phyloP scores from a whole-genome alignment of 2,113 vertebrate genomes.

The Gallinago undulata region DNA sequence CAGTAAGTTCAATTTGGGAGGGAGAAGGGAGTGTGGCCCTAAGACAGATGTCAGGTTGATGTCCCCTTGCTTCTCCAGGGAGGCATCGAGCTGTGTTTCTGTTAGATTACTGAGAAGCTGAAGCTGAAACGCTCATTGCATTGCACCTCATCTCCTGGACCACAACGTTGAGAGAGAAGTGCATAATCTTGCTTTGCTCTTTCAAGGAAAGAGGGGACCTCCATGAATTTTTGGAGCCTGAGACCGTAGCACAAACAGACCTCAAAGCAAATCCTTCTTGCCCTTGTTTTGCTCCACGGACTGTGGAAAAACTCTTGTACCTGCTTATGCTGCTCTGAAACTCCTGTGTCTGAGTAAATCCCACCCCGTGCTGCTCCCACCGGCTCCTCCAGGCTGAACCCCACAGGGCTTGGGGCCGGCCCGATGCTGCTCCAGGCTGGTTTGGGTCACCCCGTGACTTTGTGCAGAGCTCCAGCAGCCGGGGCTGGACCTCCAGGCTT shows the following conservation, averaged over 20 bases:
- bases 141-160: not conserved
- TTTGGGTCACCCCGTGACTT: not conserved
- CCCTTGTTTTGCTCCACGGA: not conserved
- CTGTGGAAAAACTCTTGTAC: not conserved
- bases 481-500: not conserved
- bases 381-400: not conserved
- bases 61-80: not conserved
- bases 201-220: not conserved
- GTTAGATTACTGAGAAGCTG: not conserved
- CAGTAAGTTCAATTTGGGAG: not conserved
- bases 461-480: not conserved
- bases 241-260: not conserved
- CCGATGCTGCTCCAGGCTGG: rapidly evolving
- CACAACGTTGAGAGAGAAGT: not conserved
- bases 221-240: not conserved
- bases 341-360: not conserved
- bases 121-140: not conserved
- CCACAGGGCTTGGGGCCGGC: rapidly evolving
- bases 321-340: not conserved
- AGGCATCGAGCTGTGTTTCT: not conserved
- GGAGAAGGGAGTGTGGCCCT: not conserved
- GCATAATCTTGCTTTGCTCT: not conserved
- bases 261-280: constrained; percentile 3
- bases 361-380: not conserved
- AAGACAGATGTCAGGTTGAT: not conserved